Base-by-base conservation (phyloP, 2,113 vertebrate species). In the Cathartes aura region DNA sequence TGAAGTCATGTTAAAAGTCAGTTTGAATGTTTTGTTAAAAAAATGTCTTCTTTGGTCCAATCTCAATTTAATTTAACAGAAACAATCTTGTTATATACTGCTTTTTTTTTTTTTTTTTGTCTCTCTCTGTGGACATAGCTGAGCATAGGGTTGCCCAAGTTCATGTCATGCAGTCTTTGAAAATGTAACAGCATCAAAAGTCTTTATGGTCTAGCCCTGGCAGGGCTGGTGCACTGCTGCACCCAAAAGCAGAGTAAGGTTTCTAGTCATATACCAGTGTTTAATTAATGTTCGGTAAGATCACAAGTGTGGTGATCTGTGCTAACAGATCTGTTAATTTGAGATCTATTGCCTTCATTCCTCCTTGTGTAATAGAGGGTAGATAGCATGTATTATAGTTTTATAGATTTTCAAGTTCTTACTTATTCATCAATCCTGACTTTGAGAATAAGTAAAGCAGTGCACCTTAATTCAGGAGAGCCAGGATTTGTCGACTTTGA, bases 391-490 rank as follows among this genome's bases (percentile, higher is more conserved):
- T 74, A 12, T 63, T 84, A 50, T 2, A 71, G 17, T 63, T 89
- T 70, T 45, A 18, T 38, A 38, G 42, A 23, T 84, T 95, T 89
- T 78, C 32, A 47, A 32, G 9, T 89, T 92, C 30, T 85, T 62
- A 43, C 8, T 75, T 72, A 68, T 76, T 83, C 53, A 75, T 88
- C 78, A 88, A 0, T 76, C 29, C 43, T 58, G 30, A 71, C 63
- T 82, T 93, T 94, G 75, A 97, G 83, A 52, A 48, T 60, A 95
- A 84, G 56, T 82, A 42, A 95, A 89, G 89, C 50, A 79, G 36
- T 76, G 53, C 56, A 64, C 56, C 60, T 93, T 74, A 68, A 80
- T 71, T 71, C 24, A 85, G 62, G 45, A 76, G 27, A 82, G 62
- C 8, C 13, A 62, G 85, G 26, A 78, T 84, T 58, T 82, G 45